Evolutionary conservation across 2,888 invertebrate genomes (phyloP).

Genomic region (Vannuccia rotundouncinata): DNA sequence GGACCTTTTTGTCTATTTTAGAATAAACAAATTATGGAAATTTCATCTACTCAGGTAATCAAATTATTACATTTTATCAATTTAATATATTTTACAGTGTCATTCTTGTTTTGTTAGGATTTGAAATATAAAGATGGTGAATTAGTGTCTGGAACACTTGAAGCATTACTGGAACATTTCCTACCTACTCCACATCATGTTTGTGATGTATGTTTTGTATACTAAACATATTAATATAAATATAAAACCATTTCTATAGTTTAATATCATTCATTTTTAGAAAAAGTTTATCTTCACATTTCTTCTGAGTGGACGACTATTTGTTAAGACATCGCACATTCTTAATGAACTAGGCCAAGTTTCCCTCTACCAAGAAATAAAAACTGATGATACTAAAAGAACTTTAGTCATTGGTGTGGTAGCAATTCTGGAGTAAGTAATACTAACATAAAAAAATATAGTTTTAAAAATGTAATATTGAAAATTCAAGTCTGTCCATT

Average conservation of each 20-base stretch:
- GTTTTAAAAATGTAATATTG: no score
- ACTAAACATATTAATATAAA: no score
- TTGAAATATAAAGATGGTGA: slow-evolving; percentile 1
- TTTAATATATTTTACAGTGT: no score
- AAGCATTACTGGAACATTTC: slow-evolving; percentile 11
- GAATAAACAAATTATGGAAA: no score
- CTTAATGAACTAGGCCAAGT: slow-evolving; percentile 11
- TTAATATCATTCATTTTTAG: neutral
- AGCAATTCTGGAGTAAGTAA: neutral
- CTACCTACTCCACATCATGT: neutral
- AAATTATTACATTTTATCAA: no score
- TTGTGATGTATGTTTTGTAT: neutral
- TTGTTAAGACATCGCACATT: neutral
- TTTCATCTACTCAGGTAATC: no score
- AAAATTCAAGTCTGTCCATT: no score
- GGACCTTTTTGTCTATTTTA: no score
- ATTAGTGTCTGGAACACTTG: neutral
- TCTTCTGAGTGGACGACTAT: slow-evolving; percentile 1
- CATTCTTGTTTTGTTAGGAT: no score
- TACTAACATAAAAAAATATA: no score
- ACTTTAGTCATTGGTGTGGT: neutral
- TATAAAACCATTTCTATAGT: no score
- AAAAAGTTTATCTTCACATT: neutral
- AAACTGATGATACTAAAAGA: neutral
- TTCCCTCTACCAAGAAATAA: neutral